Conservation (phyloP, 1,140 invertebrate genomes). For the Bombus impatiens region DNA sequence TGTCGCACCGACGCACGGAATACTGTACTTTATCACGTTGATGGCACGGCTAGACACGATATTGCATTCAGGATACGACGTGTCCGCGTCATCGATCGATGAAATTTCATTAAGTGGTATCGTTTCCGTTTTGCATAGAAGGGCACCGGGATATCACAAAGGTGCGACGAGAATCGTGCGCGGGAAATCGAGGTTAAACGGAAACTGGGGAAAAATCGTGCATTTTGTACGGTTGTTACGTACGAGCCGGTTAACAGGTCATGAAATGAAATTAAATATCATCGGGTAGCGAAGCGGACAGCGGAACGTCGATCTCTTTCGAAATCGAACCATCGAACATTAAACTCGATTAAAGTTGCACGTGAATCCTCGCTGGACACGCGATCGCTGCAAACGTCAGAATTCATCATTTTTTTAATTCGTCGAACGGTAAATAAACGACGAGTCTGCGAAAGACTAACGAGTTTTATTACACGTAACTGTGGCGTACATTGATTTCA, state of each 20-base stretch:
- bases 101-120: conserved; percentile 68
- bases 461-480: neutral
- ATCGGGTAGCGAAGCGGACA: neutral
- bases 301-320: neutral
- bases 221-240: too few species aligned
- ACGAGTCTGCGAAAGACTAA: neutral
- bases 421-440: neutral
- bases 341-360: conserved; percentile 21
- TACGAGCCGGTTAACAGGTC: neutral
- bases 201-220: conserved; percentile 19
- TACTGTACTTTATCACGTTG: conserved; percentile 24
- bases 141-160: conserved; percentile 17
- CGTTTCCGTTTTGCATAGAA: conserved; percentile 36
- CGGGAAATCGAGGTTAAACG: neutral
- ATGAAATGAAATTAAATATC: conserved; percentile 35
- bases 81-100: conserved; percentile 56
- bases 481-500: neutral
- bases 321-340: neutral
- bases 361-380: neutral
- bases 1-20: conserved; percentile 5
- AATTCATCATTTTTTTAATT: neutral
- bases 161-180: conserved; percentile 30
- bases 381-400: neutral
- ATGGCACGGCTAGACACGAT: conserved; percentile 47
- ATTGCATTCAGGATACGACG: conserved; percentile 64